Evolutionary conservation across 2,888 invertebrate genomes (phyloP), one percentile per base, ranked within the genome.

Genomic region (Osmoderma eremita): DNA sequence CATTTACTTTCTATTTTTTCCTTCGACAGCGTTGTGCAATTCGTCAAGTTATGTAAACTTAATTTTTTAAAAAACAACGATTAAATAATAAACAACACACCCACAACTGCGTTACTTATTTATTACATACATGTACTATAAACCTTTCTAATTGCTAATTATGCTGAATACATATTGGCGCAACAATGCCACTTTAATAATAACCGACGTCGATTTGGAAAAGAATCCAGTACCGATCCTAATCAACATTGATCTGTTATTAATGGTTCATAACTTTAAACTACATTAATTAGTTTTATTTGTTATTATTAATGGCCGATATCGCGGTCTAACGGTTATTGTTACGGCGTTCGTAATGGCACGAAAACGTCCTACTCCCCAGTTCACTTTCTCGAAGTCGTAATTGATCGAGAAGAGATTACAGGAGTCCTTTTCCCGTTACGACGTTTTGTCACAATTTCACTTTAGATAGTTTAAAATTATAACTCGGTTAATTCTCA

Each of bases 41-140:
- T 45, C 45, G 30, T 36, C 12, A 15, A 6, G 30, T 61, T 61
- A 45, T 45, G 58, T 61, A 61, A 61, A 61, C 58, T 38, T 61
- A 61, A 61, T 61, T 61, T 45, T 17, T 45, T 39, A 22, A 42
- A 61, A 58, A 61, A 45, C 17, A 61, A 45, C 45, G 42, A 45
- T 42, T 61, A 61, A 61, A 45, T 61, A 61, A 61, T 45, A 61
- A 61, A 45, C 58, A 61, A 61, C 58, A 61, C 58, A 45, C 58
- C 58, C 41, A 61, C 58, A 38, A 38, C 30, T 24, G 15, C 36
- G 45, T 61, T 30, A 30, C 30, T 30, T 30, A 30, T 45, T 45
- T 45, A 24, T 38, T 53, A 30, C 12, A 38, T 15, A 30, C 30
- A 5, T 1, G 10, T 30, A 8, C 3, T 24, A 30, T 10, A 30